Base-by-base conservation (phyloP, 2,888 invertebrate species). In the Hipparchia sbordonii region DNA sequence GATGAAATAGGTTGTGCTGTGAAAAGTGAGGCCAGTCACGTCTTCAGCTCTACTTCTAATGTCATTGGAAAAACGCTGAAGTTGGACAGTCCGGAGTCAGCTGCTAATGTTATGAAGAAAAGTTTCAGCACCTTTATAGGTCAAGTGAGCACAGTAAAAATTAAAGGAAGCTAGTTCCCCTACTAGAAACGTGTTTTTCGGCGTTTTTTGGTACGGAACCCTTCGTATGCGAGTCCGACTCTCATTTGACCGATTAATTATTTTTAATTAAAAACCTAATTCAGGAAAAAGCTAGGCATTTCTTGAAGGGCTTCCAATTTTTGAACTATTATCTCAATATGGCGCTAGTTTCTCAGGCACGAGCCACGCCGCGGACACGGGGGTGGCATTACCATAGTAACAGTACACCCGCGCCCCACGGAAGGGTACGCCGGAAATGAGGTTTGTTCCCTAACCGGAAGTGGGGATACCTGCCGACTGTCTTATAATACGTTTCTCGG, bases 1-100 rank as follows among this genome's bases (percentile, higher is more conserved):
- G 96, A 96, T 82, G 97, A 97, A 87, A 95, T 97, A 79, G 96
- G 96, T 12, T 95, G 95, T 69, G 96, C 95, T 8, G 96, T 97
- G 4, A 96, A 96, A 85, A 95, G 95, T 78, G 96, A 97, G 87
- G 96, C 96, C 7, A 95, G 94, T 76, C 95, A 95, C 81, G 95
- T 96, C 23, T 95, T 96, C 78, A 94, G 92, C 75, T 94, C 95
- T 54, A 96, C 96, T 0, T 96, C 96, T 52, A 94, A 94, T 74
- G 96, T 94, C 60, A 92, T 96, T 70, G 96, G 96, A 78, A 96
- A 96, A 85, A 96, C 96, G 13, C 89, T 96, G 6, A 96, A 95
- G 92, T n/a, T n/a, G n/a, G n/a, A n/a, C n/a, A n/a, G n/a, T n/a
- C n/a, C n/a, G n/a, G n/a, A n/a, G n/a, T n/a, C n/a, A n/a, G n/a